A percentile compares a stretch with the other conserved stretches of the same genome.
These are phyloP conservation scores for Masnerella sp. DNA, from an alignment of 2,888 invertebrate species.

Conservation along the genomic window DNA sequence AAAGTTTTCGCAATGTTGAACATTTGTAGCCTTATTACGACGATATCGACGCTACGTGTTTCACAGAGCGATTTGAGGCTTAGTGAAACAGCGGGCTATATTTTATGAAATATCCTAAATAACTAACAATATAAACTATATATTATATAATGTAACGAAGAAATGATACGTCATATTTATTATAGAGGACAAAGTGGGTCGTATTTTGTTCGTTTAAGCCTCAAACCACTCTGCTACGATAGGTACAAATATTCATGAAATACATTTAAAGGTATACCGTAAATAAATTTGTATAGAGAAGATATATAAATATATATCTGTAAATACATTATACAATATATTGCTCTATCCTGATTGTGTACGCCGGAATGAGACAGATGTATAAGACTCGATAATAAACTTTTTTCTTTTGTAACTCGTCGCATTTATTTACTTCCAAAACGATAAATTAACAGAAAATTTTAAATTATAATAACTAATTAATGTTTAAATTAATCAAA, in stretches of 20 bases:
- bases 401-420: conserved; percentile 58
- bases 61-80: conserved; percentile 39
- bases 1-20: conserved; percentile 28
- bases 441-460: not conserved
- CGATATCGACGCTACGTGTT: conserved; percentile 28
- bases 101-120: conserved; percentile 11
- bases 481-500: not conserved
- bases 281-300: conserved; percentile 72
- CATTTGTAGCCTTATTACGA: conserved; percentile 35
- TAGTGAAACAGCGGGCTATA: not conserved
- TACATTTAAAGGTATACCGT: conserved; percentile 62
- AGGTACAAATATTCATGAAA: conserved; percentile 65
- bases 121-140: conserved; percentile 10
- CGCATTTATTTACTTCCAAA: conserved; percentile 3
- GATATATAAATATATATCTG: conserved; percentile 64
- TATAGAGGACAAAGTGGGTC: conserved; percentile 8
- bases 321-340: conserved; percentile 61
- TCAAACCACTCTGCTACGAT: conserved; percentile 60
- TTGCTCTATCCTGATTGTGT: conserved; percentile 66
- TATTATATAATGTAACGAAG: too few species aligned
- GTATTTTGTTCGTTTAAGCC: conserved; percentile 45
- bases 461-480: too few species aligned
- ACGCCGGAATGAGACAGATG: conserved; percentile 56
- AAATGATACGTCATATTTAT: conserved; percentile 24
- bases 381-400: conserved; percentile 71